phyloP scores from a whole-genome alignment of 2,797 vertebrate genomes.

The Poeciliopsis turneri region DNA sequence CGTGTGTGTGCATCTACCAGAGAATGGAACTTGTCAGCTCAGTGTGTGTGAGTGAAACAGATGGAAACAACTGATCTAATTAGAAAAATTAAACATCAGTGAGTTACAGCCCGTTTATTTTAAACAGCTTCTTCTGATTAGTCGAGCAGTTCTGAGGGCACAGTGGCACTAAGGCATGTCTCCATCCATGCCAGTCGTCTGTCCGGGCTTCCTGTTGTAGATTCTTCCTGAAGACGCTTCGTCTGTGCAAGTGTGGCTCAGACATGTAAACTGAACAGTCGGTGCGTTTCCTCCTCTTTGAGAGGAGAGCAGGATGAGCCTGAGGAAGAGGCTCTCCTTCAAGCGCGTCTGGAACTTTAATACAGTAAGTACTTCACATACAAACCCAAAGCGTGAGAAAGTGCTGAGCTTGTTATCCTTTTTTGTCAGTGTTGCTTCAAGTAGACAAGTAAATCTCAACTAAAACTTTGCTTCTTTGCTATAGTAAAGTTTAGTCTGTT shows the following conservation, averaged over 20 bases:
- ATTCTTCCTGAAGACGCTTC: conserved; percentile 23
- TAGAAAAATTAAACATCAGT: conserved; percentile 1
- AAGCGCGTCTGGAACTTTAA: conserved; percentile 83
- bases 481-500: neutral
- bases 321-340: conserved; percentile 86
- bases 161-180: conserved; percentile 37
- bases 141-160: neutral
- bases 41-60: conserved; percentile 27
- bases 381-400: conserved; percentile 13
- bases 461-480: conserved; percentile 11
- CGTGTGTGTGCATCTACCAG: conserved; percentile 30
- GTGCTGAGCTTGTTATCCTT: neutral
- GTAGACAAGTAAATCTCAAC: neutral
- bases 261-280: conserved; percentile 64
- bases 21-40: conserved; percentile 72
- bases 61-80: conserved; percentile 17
- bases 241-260: conserved; percentile 25
- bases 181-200: conserved; percentile 41
- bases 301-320: conserved; percentile 81
- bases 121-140: conserved; percentile 10
- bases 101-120: conserved; percentile 11
- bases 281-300: conserved; percentile 54
- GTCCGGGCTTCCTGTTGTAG: conserved; percentile 40
- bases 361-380: conserved; percentile 74
- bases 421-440: neutral